These are phyloP conservation scores for Axea sp. DNA, from an alignment of 2,888 invertebrate species.

Conservation along the genomic window DNA sequence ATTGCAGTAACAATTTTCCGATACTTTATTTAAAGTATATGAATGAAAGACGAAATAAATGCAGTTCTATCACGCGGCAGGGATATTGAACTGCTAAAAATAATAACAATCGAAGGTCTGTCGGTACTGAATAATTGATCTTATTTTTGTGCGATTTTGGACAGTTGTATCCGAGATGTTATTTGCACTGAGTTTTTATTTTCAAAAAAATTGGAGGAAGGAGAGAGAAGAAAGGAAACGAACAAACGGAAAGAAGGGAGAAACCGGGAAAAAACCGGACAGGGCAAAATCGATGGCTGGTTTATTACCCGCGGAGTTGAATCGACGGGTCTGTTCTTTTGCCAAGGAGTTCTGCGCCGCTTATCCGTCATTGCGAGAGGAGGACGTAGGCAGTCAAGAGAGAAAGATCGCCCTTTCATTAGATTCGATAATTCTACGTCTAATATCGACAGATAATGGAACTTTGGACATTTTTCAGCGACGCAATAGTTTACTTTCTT, in stretches of 20 bases:
- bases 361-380: slow-evolving; percentile 35
- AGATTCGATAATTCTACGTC: slow-evolving; percentile 53
- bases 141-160: slow-evolving; percentile 29
- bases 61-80: slow-evolving; percentile 2
- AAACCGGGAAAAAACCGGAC: slow-evolving; percentile 25
- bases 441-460: slow-evolving; percentile 42
- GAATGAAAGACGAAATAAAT: slow-evolving; percentile 20
- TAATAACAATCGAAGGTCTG: slow-evolving; percentile 22
- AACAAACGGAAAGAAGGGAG: neutral
- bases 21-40: slow-evolving; percentile 9
- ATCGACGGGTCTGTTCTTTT: slow-evolving; percentile 34
- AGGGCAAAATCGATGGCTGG: slow-evolving; percentile 42
- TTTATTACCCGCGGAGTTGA: slow-evolving; percentile 40
- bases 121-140: slow-evolving; percentile 20
- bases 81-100: slow-evolving; percentile 3
- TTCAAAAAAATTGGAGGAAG: slow-evolving; percentile 25
- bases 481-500: slow-evolving; percentile 29
- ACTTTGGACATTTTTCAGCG: slow-evolving; percentile 24
- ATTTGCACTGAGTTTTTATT: too few relatives aligned
- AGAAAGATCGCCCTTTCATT: slow-evolving; percentile 45
- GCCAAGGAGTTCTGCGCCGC: slow-evolving; percentile 23
- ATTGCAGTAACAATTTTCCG: neutral
- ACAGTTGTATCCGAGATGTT: slow-evolving; percentile 3
- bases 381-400: slow-evolving; percentile 21
- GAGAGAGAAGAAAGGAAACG: slow-evolving; percentile 23